phyloP scores from a whole-genome alignment of 2,888 invertebrate species.

The Microctonus brassicae region DNA sequence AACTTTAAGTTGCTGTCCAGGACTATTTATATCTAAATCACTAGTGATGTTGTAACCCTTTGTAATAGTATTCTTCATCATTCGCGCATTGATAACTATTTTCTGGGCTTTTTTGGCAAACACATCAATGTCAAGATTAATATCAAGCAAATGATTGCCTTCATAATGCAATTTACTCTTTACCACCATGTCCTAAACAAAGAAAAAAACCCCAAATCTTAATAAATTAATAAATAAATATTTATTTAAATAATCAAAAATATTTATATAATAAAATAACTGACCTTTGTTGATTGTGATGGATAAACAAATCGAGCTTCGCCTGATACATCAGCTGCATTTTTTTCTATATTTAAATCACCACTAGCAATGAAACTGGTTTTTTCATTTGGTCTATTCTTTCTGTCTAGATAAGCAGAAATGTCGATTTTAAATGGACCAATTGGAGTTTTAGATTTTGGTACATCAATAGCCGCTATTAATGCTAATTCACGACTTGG shows the following conservation, averaged over 20 bases:
- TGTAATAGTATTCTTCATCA: constrained; percentile 49
- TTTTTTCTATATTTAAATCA: constrained; percentile 72
- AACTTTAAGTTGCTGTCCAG: constrained; percentile 67
- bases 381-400: constrained; percentile 78
- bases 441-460: constrained; percentile 61
- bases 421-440: constrained; percentile 77
- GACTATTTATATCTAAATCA: constrained; percentile 69
- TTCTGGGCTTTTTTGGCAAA: constrained; percentile 75
- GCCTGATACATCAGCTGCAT: constrained; percentile 71
- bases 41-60: constrained; percentile 69
- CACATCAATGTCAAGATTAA: constrained; percentile 73
- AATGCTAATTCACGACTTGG: constrained; percentile 79
- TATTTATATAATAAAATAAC: too few species aligned
- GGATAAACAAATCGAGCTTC: constrained; percentile 79
- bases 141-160: constrained; percentile 64
- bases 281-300: constrained; percentile 73
- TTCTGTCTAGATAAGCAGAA: constrained; percentile 79
- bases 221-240: constrained; percentile 8
- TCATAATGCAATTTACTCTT: constrained; percentile 70
- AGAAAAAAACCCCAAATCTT: not conserved
- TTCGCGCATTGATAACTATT: constrained; percentile 67
- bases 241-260: constrained; percentile 2
- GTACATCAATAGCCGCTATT: constrained; percentile 70
- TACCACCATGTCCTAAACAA: constrained; percentile 68
- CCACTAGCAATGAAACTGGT: constrained; percentile 73